phyloP scores from a whole-genome alignment of 2,797 vertebrate species.

The Anas bernieri region DNA sequence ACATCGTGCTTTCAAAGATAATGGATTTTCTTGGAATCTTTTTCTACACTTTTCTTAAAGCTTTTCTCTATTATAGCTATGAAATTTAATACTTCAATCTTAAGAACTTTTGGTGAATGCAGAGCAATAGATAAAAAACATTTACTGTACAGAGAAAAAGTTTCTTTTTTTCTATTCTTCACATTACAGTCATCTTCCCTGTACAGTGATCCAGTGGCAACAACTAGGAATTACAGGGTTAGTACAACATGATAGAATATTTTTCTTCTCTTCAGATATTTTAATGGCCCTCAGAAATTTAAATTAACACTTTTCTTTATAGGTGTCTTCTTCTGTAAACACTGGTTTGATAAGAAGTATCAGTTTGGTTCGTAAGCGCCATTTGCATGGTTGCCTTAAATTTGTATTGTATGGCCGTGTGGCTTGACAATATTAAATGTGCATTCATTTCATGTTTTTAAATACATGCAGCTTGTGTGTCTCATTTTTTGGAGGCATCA shows the following conservation, averaged over 20 bases:
- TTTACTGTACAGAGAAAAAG: neutral
- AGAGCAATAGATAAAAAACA: neutral
- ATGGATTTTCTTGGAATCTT: neutral
- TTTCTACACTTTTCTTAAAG: neutral
- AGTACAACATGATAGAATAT: conserved; percentile 51
- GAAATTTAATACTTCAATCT: neutral
- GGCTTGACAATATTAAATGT: neutral
- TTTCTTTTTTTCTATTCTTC: conserved; percentile 39
- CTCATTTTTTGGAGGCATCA: neutral
- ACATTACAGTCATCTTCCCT: conserved; percentile 76
- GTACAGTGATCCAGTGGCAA: conserved; percentile 76
- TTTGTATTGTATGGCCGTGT: neutral
- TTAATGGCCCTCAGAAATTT: neutral
- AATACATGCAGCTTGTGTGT: neutral
- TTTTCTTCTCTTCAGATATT: neutral
- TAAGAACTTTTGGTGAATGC: neutral
- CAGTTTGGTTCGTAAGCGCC: conserved; percentile 87
- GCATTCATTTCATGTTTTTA: neutral
- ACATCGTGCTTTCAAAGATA: neutral
- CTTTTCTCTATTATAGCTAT: neutral
- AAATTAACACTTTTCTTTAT: conserved; percentile 63
- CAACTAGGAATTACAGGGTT: conserved; percentile 77
- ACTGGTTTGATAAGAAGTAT: conserved; percentile 86
- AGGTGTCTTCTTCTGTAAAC: conserved; percentile 81
- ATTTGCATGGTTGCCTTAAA: conserved; percentile 36